These are phyloP conservation scores for Cebidichthys violaceus DNA, from an alignment of 2,113 vertebrate species.

Conservation along the genomic window DNA sequence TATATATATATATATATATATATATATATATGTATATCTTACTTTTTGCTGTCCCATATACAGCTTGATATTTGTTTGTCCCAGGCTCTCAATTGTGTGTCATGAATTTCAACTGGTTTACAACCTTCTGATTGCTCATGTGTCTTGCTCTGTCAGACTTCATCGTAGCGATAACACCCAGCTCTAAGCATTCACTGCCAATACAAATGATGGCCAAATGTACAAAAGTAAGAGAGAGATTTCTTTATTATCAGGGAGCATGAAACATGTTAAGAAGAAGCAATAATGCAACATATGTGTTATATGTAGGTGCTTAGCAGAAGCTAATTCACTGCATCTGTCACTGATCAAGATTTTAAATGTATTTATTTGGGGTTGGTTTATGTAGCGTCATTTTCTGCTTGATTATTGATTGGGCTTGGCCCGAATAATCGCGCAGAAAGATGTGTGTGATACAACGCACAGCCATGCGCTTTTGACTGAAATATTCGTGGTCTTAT, in stretches of 20 bases:
- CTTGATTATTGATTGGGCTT: background rate
- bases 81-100: too few species aligned
- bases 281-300: background rate
- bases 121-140: too few species aligned
- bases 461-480: background rate
- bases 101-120: too few species aligned
- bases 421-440: background rate
- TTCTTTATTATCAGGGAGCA: background rate
- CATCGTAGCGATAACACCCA: too few species aligned
- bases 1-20: too few species aligned
- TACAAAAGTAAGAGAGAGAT: too few species aligned
- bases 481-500: background rate
- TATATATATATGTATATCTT: too few species aligned
- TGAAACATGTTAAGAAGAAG: background rate
- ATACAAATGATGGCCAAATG: background rate
- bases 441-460: background rate
- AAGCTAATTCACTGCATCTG: background rate
- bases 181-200: too few species aligned
- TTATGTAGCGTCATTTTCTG: background rate
- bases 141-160: background rate
- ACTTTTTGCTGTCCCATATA: too few species aligned
- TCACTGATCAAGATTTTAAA: background rate
- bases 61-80: too few species aligned
- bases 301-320: background rate
- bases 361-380: background rate